Evolutionary conservation across 2,888 invertebrate species (phyloP).

Genomic region (Callosobruchus maculatus): DNA sequence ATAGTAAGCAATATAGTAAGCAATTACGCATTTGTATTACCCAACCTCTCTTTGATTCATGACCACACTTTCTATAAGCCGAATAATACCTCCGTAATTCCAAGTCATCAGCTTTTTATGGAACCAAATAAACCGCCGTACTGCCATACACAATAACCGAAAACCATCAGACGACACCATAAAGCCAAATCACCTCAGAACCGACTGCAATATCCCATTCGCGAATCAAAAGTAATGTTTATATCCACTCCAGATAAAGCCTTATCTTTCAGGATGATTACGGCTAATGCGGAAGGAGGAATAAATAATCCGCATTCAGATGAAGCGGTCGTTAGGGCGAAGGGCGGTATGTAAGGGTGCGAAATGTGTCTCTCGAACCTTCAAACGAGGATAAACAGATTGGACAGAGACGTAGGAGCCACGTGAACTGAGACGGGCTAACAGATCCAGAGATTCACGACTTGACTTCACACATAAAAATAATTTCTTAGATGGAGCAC

Average conservation of each 20-base stretch:
- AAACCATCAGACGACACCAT: background rate
- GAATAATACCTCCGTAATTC: background rate
- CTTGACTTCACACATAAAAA: too few species aligned
- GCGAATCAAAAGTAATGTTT: slow-evolving; percentile 44
- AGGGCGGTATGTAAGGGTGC: slow-evolving; percentile 37
- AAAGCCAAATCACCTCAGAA: background rate
- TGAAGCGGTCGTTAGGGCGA: slow-evolving; percentile 45
- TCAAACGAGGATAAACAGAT: slow-evolving; percentile 32
- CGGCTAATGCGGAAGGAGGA: slow-evolving; percentile 44
- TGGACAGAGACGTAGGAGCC: slow-evolving; percentile 14
- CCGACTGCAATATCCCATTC: background rate
- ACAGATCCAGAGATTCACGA: too few species aligned
- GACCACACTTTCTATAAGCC: background rate
- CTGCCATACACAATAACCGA: background rate
- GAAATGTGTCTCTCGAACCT: slow-evolving; percentile 27
- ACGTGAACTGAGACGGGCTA: too few species aligned
- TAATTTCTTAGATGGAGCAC: too few species aligned
- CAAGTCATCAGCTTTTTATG: background rate
- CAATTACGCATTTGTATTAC: too few species aligned
- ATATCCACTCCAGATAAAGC: slow-evolving; percentile 41
- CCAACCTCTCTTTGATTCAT: too few species aligned
- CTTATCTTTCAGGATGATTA: slow-evolving; percentile 47
- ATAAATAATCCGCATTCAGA: slow-evolving; percentile 48
- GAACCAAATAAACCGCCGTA: background rate
- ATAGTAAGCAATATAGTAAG: too few species aligned